Percentiles rank a stretch among this genome's conserved stretches.
These are phyloP conservation scores for Heliconius ethilla DNA, from an alignment of 2,888 invertebrate genomes.

Conservation along the genomic window DNA sequence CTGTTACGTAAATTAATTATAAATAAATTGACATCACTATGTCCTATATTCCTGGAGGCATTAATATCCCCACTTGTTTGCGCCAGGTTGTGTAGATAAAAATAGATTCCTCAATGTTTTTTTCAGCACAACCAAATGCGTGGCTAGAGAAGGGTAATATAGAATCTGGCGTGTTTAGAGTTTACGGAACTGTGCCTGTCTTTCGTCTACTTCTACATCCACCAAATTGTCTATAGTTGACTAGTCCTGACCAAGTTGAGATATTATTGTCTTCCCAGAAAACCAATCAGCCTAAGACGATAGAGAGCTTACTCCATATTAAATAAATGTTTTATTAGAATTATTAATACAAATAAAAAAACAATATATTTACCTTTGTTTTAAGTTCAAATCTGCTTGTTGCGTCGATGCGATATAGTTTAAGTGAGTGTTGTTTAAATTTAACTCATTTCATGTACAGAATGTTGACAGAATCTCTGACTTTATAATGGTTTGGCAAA, in stretches of 20 bases:
- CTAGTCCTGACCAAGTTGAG: conserved; percentile 11
- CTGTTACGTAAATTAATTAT: conserved; percentile 56
- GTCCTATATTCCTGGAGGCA: conserved; percentile 59
- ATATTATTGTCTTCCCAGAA: conserved; percentile 66
- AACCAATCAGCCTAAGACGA: conserved; percentile 75
- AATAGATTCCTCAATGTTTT: conserved; percentile 52
- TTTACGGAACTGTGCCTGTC: conserved; percentile 55
- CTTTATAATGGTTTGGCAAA: conserved; percentile 53
- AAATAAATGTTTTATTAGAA: conserved; percentile 78
- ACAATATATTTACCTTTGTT: conserved; percentile 79
- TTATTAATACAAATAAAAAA: conserved; percentile 67
- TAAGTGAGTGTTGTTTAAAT: conserved; percentile 53
- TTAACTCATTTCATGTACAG: conserved; percentile 47
- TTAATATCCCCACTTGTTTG: conserved; percentile 56
- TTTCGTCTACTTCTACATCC: conserved; percentile 46
- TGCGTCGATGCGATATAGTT: conserved; percentile 73
- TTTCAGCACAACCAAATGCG: conserved; percentile 45
- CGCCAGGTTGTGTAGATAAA: conserved; percentile 39
- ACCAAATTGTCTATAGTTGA: not conserved
- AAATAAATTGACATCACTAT: conserved; percentile 63
- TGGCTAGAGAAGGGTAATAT: not conserved
- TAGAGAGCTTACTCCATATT: conserved; percentile 79
- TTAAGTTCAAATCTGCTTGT: conserved; percentile 77
- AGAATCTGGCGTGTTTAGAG: conserved; percentile 31
- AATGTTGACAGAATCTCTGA: conserved; percentile 58